A percentile compares a stretch with the other conserved stretches of the same genome.
Evolutionary conservation across 1,140 invertebrate genomes (phyloP).

Genomic region (Coptotermes formosanus): DNA sequence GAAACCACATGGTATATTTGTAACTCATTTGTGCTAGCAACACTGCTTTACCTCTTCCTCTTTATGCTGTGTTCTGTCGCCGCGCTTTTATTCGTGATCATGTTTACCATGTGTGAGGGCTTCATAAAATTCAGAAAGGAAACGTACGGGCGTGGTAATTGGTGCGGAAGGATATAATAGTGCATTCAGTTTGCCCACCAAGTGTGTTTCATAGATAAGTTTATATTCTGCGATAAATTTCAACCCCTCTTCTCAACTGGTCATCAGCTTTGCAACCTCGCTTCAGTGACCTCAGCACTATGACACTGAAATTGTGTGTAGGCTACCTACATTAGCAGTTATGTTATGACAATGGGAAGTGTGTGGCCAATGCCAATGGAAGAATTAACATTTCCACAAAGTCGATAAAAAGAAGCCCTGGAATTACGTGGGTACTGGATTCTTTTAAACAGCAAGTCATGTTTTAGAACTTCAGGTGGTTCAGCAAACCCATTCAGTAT

Average conservation of each 20-base stretch:
- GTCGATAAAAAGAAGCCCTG: too few relatives aligned
- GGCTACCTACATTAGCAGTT: too few relatives aligned
- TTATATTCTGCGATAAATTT: slow-evolving; percentile 1
- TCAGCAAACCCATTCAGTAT: too few relatives aligned
- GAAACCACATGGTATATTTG: too few relatives aligned
- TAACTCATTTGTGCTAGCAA: neutral
- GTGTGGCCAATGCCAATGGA: too few relatives aligned
- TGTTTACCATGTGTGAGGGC: slow-evolving; percentile 8
- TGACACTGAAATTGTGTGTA: neutral
- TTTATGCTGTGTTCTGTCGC: neutral
- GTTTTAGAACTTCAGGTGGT: too few relatives aligned
- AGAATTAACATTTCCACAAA: too few relatives aligned
- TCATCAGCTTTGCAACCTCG: neutral
- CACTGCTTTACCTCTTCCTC: neutral
- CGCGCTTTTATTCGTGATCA: neutral
- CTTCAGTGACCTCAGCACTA: neutral
- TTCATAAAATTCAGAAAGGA: neutral
- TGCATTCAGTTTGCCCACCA: slow-evolving; percentile 17
- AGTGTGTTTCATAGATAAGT: neutral
- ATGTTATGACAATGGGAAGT: too few relatives aligned
- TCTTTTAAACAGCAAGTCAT: too few relatives aligned
- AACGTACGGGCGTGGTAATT: neutral
- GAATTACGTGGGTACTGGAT: too few relatives aligned
- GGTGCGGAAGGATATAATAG: neutral
- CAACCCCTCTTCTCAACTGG: neutral